phyloP scores from a whole-genome alignment of 2,888 invertebrate genomes.

The Trichacis sp. region DNA sequence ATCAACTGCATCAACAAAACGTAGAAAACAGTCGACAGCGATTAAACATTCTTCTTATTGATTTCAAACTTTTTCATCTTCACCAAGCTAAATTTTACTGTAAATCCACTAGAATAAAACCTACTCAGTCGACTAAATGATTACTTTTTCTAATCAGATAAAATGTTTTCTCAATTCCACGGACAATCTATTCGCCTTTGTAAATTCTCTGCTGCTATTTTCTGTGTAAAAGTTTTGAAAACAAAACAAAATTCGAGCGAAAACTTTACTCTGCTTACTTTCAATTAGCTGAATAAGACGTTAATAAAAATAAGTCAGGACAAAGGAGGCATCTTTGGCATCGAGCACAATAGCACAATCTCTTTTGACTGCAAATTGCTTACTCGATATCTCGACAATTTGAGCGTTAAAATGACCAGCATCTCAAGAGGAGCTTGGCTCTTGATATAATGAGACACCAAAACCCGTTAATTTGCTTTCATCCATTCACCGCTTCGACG shows the following conservation, averaged over 20 bases:
- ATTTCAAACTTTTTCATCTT: neutral
- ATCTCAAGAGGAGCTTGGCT: slow-evolving; percentile 2
- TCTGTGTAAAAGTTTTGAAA: neutral
- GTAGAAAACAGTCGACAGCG: neutral
- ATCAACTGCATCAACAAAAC: neutral
- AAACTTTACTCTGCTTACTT: neutral
- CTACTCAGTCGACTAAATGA: neutral
- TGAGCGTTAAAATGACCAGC: neutral
- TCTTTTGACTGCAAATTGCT: neutral
- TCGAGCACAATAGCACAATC: neutral
- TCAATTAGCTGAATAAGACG: neutral
- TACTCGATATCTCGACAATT: slow-evolving; percentile 3
- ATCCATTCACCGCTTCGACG: slow-evolving; percentile 3
- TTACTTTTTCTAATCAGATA: neutral
- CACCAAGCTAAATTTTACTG: neutral
- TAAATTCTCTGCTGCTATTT: neutral
- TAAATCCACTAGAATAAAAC: neutral
- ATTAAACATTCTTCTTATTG: neutral
- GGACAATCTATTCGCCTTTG: neutral
- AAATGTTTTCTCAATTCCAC: neutral
- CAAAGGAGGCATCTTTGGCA: neutral
- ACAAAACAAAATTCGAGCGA: neutral
- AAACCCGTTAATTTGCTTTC: slow-evolving; percentile 4
- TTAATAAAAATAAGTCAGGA: neutral
- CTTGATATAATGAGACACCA: slow-evolving; percentile 7